Evolutionary conservation across 2,797 vertebrate genomes (phyloP).

Genomic region (Fringilla coelebs): DNA sequence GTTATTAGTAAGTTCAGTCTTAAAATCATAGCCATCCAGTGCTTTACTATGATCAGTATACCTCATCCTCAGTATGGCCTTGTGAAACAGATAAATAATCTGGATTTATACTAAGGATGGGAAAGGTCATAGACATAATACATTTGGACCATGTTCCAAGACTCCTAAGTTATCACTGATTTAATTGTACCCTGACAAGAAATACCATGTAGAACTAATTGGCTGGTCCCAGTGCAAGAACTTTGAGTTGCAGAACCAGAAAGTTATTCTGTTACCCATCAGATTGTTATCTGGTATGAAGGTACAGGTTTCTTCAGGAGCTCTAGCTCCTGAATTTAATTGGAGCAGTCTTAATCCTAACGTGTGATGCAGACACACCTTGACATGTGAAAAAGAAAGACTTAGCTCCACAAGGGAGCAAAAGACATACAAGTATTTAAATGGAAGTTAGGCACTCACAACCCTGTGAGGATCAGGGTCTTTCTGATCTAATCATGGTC

Average conservation of each 20-base stretch:
- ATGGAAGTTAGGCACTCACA: background rate
- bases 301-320: background rate
- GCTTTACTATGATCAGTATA: background rate
- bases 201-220: background rate
- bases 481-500: background rate
- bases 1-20: background rate
- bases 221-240: background rate
- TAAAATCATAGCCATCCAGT: background rate
- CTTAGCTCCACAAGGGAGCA: background rate
- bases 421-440: background rate
- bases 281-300: background rate
- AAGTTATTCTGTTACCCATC: background rate
- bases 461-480: background rate
- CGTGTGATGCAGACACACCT: background rate
- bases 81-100: background rate
- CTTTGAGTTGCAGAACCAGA: background rate
- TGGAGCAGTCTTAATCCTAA: background rate
- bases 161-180: background rate
- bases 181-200: background rate
- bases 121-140: background rate
- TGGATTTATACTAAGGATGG: background rate
- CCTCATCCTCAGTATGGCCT: background rate
- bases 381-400: background rate
- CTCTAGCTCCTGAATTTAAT: background rate
- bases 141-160: background rate